These are phyloP conservation scores for Leucophenga montana DNA, from an alignment of 2,888 invertebrate genomes.

Conservation along the genomic window DNA sequence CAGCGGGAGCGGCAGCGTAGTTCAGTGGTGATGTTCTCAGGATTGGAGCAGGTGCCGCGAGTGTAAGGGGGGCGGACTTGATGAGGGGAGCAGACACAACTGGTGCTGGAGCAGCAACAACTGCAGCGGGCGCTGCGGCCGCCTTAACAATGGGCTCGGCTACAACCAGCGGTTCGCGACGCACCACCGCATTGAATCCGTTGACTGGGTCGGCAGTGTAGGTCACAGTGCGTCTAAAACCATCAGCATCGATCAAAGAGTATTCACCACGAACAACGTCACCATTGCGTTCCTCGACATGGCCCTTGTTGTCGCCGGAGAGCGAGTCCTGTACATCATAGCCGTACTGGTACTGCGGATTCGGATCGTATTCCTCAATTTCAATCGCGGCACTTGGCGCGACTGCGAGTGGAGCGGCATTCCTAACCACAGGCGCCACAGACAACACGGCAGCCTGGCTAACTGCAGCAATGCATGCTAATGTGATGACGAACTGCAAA, in stretches of 20 bases:
- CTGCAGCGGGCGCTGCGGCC: constrained; percentile 44
- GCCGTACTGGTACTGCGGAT: constrained; percentile 57
- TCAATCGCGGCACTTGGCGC: constrained; percentile 55
- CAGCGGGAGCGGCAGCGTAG: constrained; percentile 57
- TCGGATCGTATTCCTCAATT: constrained; percentile 55
- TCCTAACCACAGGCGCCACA: constrained; percentile 58
- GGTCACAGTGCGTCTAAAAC: constrained; percentile 52
- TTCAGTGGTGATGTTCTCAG: constrained; percentile 45
- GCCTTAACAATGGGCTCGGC: constrained; percentile 52
- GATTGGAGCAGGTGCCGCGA: constrained; percentile 49
- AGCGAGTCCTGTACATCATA: constrained; percentile 57
- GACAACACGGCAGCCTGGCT: constrained; percentile 51
- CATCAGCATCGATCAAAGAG: constrained; percentile 56
- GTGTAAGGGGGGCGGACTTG: constrained; percentile 35
- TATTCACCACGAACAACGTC: constrained; percentile 56
- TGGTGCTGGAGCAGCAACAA: constrained; percentile 45
- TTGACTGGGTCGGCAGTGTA: constrained; percentile 55
- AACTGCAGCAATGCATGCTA: constrained; percentile 50
- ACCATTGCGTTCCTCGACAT: constrained; percentile 55
- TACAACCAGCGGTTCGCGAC: constrained; percentile 57
- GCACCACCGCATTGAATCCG: constrained; percentile 59
- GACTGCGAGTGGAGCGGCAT: constrained; percentile 52
- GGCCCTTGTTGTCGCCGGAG: constrained; percentile 54
- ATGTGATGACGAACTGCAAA: constrained; percentile 45
- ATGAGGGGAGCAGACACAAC: constrained; percentile 36